Evolutionary conservation across 2,888 invertebrate species (phyloP), one percentile per base, ranked within the genome.

Genomic region (Xanthorhoe spadicearia): DNA sequence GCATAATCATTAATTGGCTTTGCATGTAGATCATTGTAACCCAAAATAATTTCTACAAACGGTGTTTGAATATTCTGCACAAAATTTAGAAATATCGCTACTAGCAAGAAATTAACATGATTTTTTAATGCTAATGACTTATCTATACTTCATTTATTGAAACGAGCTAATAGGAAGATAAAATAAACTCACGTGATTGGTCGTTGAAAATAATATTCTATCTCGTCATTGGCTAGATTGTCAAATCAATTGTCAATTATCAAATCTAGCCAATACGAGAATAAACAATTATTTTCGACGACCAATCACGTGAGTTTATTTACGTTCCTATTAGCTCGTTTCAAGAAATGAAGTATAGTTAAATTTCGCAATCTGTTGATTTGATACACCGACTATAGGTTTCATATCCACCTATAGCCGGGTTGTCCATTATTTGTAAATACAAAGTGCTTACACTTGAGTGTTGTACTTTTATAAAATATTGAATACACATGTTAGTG

Each of bases 401-500:
- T 52, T 35, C 49, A 66, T 32, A 51, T 19, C 50, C 43, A 23
- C 57, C 56, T 63, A 56, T 67, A 56, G 59, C 74, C 73, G 77
- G 76, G 76, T 77, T 81, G 80, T 83, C 80, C 81, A 83, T 83
- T 81, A 48, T 79, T 76, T 85, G 84, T 86, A 86, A 82, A 85
- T 86, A 86, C 67, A 70, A 82, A 82, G 77, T 80, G 65, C 68
- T 73, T 78, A 78, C 79, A 78, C 67, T 73, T 56, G 66, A 76
- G 80, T 82, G 83, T 81, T 77, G 61, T 72, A 77, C 78, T 80
- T 77, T 75, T 89, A 88, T 88, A 87, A 85, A 83, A 63, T 78
- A 73, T 71, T 85, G 85, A 85, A 85, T 87, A 84, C 80, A 84
- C 80, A 71, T 77, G 15, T 52, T 85, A 88, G 85, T 81, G 80